phyloP scores from a whole-genome alignment of 30 jellyfish, hydroid and myxozoan species.

The Rhopilema esculentum region DNA sequence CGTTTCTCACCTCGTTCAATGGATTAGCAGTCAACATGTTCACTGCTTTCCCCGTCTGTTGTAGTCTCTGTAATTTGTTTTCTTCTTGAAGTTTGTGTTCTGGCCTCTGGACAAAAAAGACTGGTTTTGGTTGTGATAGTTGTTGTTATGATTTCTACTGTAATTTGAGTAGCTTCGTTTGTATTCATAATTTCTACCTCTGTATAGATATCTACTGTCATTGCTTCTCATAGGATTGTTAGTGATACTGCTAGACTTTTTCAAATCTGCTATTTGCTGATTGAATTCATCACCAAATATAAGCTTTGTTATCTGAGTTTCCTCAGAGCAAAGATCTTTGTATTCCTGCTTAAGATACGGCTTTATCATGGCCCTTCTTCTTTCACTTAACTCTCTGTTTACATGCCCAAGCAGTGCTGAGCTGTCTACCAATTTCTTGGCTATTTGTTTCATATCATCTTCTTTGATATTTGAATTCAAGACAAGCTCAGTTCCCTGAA shows the following conservation, averaged over 20 bases:
- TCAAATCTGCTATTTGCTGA: slow-evolving; percentile 5
- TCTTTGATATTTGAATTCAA: background rate
- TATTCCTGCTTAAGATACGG: slow-evolving; percentile 1
- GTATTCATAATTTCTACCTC: too few species aligned
- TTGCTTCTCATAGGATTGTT: too few species aligned
- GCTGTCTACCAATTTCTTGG: background rate
- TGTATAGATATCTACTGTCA: too few species aligned
- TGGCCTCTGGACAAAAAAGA: slow-evolving; percentile 35
- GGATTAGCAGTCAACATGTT: too few species aligned
- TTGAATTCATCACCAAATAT: slow-evolving; percentile 47
- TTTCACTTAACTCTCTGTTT: background rate
- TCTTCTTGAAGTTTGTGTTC: too few species aligned
- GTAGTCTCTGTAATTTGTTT: too few species aligned
- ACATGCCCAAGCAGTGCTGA: slow-evolving; percentile 26
- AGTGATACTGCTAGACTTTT: background rate
- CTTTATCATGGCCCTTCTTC: slow-evolving; percentile 5
- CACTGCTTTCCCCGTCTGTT: too few species aligned
- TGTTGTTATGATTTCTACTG: too few species aligned
- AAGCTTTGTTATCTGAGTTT: background rate
- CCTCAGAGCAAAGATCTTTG: slow-evolving; percentile 16
- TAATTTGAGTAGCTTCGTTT: background rate
- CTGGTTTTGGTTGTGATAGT: background rate
- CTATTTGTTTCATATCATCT: slow-evolving; percentile 1
- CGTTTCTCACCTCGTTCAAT: too few species aligned
- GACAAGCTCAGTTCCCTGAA: background rate